Conservation (phyloP, 1,140 invertebrate genomes). For the Dendrolimus punctatus region DNA sequence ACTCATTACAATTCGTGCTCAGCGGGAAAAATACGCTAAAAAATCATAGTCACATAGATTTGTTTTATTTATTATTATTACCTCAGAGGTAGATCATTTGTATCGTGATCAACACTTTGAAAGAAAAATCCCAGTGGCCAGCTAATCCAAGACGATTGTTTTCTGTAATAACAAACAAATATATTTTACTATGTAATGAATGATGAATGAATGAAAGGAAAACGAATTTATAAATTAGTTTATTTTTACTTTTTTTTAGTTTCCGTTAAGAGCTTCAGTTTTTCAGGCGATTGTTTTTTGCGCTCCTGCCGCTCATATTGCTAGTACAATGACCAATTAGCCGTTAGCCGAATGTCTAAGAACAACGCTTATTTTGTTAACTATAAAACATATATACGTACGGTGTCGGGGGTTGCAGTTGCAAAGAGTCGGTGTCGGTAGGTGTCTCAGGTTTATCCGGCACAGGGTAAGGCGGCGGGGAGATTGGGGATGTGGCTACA, state of each 20-base stretch:
- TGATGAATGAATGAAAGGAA: too few relatives aligned
- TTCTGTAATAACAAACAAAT: conserved; percentile 28
- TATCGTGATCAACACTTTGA: conserved; percentile 81
- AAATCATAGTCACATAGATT: not conserved
- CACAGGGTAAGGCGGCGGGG: conserved; percentile 61
- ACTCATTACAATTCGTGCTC: too few relatives aligned
- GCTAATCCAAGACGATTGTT: conserved; percentile 87
- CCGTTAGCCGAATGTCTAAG: too few relatives aligned
- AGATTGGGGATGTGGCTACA: conserved; percentile 77
- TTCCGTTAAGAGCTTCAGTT: too few relatives aligned
- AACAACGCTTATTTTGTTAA: too few relatives aligned
- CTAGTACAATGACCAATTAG: too few relatives aligned
- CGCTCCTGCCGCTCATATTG: too few relatives aligned
- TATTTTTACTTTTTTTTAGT: too few relatives aligned
- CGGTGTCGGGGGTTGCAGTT: conserved; percentile 41
- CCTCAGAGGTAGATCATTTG: conserved; percentile 86
- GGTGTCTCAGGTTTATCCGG: conserved; percentile 62
- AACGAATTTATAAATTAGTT: too few relatives aligned
- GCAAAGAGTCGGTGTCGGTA: conserved; percentile 24
- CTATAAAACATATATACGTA: conserved; percentile 19
- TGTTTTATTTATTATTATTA: conserved; percentile 41
- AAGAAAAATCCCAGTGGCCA: conserved; percentile 92
- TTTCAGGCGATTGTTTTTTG: too few relatives aligned
- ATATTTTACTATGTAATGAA: not conserved
- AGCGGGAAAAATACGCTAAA: too few relatives aligned